phyloP scores from a whole-genome alignment of 2,888 invertebrate species.

The Archips xylosteana region DNA sequence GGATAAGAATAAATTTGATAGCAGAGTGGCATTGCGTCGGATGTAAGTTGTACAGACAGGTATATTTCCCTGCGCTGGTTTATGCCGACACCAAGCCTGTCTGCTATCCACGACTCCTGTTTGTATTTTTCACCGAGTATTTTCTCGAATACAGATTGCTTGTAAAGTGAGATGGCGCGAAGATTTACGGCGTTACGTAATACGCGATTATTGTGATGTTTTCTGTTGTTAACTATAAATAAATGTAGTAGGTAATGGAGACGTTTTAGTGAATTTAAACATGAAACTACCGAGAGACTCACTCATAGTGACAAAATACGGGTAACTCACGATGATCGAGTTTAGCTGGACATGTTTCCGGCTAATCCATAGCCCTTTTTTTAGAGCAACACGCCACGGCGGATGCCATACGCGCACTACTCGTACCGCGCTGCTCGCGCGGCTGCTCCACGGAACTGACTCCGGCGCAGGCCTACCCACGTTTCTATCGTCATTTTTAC shows the following conservation, averaged over 20 bases:
- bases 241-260: not conserved
- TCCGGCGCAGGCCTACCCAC: no score
- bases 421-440: no score
- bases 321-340: no score
- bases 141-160: constrained; percentile 31
- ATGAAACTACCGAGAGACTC: no score
- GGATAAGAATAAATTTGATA: constrained; percentile 30
- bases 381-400: no score
- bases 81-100: constrained; percentile 52
- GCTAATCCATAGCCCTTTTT: no score
- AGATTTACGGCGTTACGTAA: constrained; percentile 11
- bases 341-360: no score
- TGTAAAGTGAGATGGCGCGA: constrained; percentile 16
- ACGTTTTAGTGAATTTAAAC: no score
- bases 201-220: not conserved
- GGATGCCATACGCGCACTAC: no score
- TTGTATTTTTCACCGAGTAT: constrained; percentile 53
- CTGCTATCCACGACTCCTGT: constrained; percentile 44
- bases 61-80: constrained; percentile 66
- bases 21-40: constrained; percentile 41
- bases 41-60: constrained; percentile 58
- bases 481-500: no score
- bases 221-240: not conserved
- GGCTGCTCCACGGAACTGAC: no score
- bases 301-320: no score